phyloP scores from a whole-genome alignment of 2,797 vertebrate species.

The Poecilia picta region DNA sequence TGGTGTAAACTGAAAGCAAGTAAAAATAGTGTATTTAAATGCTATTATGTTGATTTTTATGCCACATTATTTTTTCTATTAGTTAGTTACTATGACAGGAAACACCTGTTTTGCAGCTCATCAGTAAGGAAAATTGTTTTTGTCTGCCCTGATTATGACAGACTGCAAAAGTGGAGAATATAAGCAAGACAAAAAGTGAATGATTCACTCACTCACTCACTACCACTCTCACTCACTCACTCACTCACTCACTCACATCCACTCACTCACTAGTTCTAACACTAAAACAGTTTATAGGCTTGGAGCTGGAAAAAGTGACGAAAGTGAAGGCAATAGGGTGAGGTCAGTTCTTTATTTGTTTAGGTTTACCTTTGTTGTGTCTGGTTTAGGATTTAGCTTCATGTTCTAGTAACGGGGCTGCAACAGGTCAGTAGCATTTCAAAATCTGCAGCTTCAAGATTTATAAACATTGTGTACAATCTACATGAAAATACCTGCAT shows the following conservation, averaged over 20 bases:
- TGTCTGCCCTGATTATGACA: not conserved
- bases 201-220: not conserved
- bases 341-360: not conserved
- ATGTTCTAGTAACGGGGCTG: not conserved
- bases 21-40: not conserved
- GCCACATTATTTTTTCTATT: not conserved
- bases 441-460: not conserved
- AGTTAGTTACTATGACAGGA: not conserved
- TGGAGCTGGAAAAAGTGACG: not conserved
- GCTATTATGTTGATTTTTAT: not conserved
- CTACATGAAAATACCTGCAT: not conserved
- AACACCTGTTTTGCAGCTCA: not conserved
- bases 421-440: not conserved
- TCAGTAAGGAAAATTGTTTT: not conserved
- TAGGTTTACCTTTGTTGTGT: not conserved
- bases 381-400: not conserved
- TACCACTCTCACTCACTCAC: too few species aligned
- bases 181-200: not conserved
- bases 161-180: not conserved
- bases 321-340: not conserved
- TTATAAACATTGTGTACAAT: not conserved
- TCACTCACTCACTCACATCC: too few species aligned
- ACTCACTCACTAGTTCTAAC: not conserved
- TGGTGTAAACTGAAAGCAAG: not conserved
- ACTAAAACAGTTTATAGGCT: not conserved